Conservation (phyloP, 2,113 vertebrate genomes). For the Apaloderma vittatum region DNA sequence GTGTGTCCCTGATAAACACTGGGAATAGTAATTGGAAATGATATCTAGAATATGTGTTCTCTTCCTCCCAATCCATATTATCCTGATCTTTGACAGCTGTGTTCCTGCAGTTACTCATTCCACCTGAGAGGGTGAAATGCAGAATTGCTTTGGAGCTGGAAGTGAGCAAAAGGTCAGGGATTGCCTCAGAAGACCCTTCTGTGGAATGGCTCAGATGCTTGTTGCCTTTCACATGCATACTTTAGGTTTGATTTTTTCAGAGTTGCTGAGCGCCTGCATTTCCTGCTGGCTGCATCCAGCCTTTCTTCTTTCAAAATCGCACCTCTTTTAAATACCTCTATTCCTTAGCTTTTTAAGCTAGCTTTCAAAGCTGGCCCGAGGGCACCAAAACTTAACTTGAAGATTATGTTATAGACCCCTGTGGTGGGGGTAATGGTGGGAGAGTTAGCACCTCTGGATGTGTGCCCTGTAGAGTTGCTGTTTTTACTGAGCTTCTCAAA, state of each 20-base stretch:
- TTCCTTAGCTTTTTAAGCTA: neutral
- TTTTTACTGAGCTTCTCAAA: slow-evolving; percentile 22
- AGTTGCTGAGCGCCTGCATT: slow-evolving; percentile 44
- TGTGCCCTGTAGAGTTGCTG: neutral
- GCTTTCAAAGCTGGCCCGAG: slow-evolving; percentile 48
- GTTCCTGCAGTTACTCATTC: neutral
- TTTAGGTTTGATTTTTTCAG: slow-evolving; percentile 43
- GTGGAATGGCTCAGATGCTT: neutral
- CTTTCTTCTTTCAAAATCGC: slow-evolving; percentile 39
- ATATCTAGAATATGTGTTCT: neutral
- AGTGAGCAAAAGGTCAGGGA: neutral
- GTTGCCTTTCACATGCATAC: slow-evolving; percentile 67
- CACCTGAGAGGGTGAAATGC: neutral
- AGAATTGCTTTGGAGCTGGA: neutral
- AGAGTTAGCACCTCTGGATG: slow-evolving; percentile 66
- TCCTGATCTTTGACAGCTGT: neutral
- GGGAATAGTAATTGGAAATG: neutral
- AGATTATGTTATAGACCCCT: slow-evolving; percentile 66
- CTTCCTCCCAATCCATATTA: neutral
- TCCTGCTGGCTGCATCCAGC: slow-evolving; percentile 44
- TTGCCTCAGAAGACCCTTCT: neutral
- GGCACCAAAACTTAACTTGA: slow-evolving; percentile 34
- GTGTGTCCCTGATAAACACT: neutral
- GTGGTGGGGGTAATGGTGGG: slow-evolving; percentile 56
- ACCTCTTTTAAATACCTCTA: slow-evolving; percentile 31